phyloP scores from a whole-genome alignment of 2,797 vertebrate species.

The Crypturellus tataupa region DNA sequence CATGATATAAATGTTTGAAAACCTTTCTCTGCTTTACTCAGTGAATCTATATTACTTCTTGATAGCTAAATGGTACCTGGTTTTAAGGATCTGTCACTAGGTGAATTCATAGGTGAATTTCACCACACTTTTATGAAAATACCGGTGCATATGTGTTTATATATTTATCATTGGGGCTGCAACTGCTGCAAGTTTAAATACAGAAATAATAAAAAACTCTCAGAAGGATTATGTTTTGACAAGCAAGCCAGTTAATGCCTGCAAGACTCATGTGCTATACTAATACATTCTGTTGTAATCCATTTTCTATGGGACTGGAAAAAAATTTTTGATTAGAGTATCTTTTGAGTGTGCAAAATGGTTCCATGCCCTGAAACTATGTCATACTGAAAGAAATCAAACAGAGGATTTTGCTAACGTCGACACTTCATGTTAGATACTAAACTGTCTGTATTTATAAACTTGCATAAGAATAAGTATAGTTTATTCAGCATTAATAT shows the following conservation, averaged over 20 bases:
- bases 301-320: slow-evolving; percentile 43
- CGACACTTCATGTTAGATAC: neutral
- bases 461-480: neutral
- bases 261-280: neutral
- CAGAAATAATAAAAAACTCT: neutral
- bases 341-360: slow-evolving; percentile 26
- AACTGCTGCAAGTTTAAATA: neutral
- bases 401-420: neutral
- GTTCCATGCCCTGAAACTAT: slow-evolving; percentile 14
- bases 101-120: neutral
- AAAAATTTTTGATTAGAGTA: slow-evolving; percentile 3
- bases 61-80: neutral
- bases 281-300: slow-evolving; percentile 3
- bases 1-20: neutral
- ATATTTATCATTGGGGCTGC: neutral
- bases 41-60: neutral
- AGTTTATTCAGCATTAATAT: neutral
- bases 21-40: neutral
- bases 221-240: neutral
- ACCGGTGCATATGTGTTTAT: neutral
- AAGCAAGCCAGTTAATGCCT: neutral
- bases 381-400: slow-evolving; percentile 26
- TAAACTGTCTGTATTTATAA: neutral
- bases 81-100: neutral
- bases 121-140: neutral